phyloP scores from a whole-genome alignment of 2,888 invertebrate genomes.

The Agonopterix alstromeriana region DNA sequence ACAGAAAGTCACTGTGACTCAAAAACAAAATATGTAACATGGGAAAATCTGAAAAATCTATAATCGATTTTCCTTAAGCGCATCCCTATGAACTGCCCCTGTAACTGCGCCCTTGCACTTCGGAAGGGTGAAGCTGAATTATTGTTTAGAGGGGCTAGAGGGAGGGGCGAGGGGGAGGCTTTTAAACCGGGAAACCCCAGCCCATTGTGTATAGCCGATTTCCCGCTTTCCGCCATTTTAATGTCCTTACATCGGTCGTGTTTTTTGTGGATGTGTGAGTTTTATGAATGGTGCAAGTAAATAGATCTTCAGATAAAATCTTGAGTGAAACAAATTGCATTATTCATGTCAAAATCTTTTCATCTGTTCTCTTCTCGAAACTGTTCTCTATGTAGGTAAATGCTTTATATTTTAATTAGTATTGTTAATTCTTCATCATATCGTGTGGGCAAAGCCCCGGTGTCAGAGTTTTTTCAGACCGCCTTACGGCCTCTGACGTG shows the following conservation, averaged over 20 bases:
- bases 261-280: conserved; percentile 28
- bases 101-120: conserved; percentile 76
- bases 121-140: conserved; percentile 75
- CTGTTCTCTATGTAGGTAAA: no score
- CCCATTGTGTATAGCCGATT: conserved; percentile 73
- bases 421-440: no score
- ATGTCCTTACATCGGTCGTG: conserved; percentile 46
- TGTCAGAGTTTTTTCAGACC: no score
- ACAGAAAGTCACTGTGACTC: no score
- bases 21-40: conserved; percentile 9
- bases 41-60: conserved; percentile 6
- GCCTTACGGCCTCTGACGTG: no score
- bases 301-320: no score
- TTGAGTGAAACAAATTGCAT: no score
- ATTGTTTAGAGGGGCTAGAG: conserved; percentile 65
- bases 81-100: conserved; percentile 50
- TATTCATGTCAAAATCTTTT: no score
- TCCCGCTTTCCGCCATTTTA: conserved; percentile 72
- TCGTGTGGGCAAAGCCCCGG: no score
- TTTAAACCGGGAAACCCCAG: conserved; percentile 76
- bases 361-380: no score
- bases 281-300: no score
- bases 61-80: conserved; percentile 26
- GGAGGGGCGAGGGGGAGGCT: conserved; percentile 19
- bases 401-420: no score